These are phyloP conservation scores for Psylliodes chrysocephalus DNA, from an alignment of 2,888 invertebrate species.

Conservation along the genomic window DNA sequence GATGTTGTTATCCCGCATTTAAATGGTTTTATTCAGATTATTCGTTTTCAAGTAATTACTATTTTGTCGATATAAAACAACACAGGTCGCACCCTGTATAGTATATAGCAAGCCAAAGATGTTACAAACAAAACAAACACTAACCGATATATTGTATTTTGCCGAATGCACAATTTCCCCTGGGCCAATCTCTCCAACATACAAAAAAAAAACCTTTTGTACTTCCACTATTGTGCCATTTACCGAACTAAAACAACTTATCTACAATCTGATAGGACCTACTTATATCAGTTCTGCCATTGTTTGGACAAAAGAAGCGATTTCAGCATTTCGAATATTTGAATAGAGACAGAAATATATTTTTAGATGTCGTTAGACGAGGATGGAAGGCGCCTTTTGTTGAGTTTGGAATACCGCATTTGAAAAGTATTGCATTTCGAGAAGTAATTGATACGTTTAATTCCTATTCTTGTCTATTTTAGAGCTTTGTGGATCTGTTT, in stretches of 20 bases:
- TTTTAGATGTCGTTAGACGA: not conserved
- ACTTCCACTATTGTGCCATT: conserved; percentile 38
- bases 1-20: too few species aligned
- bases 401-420: conserved; percentile 34
- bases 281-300: conserved; percentile 42
- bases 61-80: too few species aligned
- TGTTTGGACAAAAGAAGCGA: conserved; percentile 35
- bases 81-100: not conserved
- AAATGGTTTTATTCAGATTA: too few species aligned
- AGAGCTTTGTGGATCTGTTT: conserved; percentile 17
- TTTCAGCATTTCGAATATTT: conserved; percentile 34
- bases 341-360: conserved; percentile 22
- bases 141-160: conserved; percentile 9
- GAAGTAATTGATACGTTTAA: conserved; percentile 44
- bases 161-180: conserved; percentile 28
- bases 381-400: conserved; percentile 28
- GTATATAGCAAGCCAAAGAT: not conserved
- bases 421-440: conserved; percentile 37
- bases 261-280: conserved; percentile 41
- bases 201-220: conserved; percentile 38
- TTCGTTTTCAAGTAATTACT: too few species aligned
- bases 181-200: conserved; percentile 18
- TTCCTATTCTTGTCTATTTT: conserved; percentile 30
- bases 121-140: not conserved
- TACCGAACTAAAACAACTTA: conserved; percentile 44